These are phyloP conservation scores for Aethina tumida DNA, from an alignment of 1,140 invertebrate species.

Conservation along the genomic window DNA sequence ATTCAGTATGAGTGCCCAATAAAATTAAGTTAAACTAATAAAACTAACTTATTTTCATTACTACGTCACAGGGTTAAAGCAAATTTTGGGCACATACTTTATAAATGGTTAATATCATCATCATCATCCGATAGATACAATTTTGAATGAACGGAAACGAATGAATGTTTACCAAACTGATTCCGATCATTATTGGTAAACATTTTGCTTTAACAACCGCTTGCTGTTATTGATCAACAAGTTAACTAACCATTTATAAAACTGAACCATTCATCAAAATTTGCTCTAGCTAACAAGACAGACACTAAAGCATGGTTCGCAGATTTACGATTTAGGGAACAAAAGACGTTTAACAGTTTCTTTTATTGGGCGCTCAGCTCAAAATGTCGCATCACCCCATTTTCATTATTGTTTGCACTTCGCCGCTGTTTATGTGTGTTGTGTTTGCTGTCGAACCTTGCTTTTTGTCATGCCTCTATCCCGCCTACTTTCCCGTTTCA, in stretches of 20 bases:
- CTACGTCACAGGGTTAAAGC: no score
- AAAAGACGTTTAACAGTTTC: neutral
- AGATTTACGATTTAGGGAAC: conserved; percentile 5
- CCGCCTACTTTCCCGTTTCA: conserved; percentile 13
- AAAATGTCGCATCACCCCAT: conserved; percentile 16
- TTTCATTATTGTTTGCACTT: conserved; percentile 26
- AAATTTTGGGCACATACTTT: no score
- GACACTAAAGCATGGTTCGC: conserved; percentile 37
- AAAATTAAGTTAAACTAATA: conserved; percentile 43
- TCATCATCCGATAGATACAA: no score
- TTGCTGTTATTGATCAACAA: no score
- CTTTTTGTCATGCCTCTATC: conserved; percentile 30
- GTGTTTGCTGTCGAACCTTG: conserved; percentile 35
- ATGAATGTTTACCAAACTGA: no score
- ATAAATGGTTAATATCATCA: no score
- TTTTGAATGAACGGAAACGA: no score
- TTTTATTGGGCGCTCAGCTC: conserved; percentile 36
- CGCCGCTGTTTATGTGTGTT: conserved; percentile 26
- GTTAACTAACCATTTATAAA: no score
- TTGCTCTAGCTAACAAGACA: no score
- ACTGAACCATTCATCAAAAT: no score
- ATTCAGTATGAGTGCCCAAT: conserved; percentile 43
- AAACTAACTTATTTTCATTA: conserved; percentile 28
- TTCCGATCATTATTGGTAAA: no score
- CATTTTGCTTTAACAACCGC: no score